Evolutionary conservation across 2,113 vertebrate genomes (phyloP), one percentile per base, ranked within the genome.

Genomic region (Columbina picui): DNA sequence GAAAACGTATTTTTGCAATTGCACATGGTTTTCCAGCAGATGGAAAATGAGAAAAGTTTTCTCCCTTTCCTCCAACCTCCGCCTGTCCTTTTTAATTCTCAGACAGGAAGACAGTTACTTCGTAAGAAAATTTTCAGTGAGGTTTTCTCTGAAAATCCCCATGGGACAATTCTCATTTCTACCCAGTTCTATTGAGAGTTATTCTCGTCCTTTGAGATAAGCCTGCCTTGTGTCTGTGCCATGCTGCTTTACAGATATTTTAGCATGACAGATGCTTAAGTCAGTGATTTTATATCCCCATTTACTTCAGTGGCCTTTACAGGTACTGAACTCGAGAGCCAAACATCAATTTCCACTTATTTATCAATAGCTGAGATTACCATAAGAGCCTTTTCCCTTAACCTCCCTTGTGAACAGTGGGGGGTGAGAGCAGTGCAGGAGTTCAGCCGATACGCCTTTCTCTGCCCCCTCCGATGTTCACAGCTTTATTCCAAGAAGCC

Each of bases 251-350:
- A 20, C 59, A 89, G 84, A 87, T 86, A 52, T 85, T 60, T 86
- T 75, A 60, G 27, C 52, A 84, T 81, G 90, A 93, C 80, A 86
- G 83, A 87, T 82, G 76, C 86, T 94, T 64, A 89, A 96, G 82
- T 90, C 92, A 81, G 71, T 77, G 85, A 91, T 93, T 96, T 96
- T 93, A 91, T 56, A 88, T 79, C 73, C 73, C 43, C 92, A 86
- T 94, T 96, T 94, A 90, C 83, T 96, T 96, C 87, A 89, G 41
- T 92, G 94, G 79, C 85, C 90, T 96, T 95, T 96, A 87, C 80
- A 96, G 88, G 71, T 56, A 57, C 88, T 71, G 79, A 93, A 94
- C 83, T 92, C 32, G 60, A 56, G 36, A 76, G 53, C 57, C 69
- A 75, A 89, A 78, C 80, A 93, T 87, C 68, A 87, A 75, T 96